Evolutionary conservation across 2,888 invertebrate genomes (phyloP).

Genomic region (Philopedon plagiatum): DNA sequence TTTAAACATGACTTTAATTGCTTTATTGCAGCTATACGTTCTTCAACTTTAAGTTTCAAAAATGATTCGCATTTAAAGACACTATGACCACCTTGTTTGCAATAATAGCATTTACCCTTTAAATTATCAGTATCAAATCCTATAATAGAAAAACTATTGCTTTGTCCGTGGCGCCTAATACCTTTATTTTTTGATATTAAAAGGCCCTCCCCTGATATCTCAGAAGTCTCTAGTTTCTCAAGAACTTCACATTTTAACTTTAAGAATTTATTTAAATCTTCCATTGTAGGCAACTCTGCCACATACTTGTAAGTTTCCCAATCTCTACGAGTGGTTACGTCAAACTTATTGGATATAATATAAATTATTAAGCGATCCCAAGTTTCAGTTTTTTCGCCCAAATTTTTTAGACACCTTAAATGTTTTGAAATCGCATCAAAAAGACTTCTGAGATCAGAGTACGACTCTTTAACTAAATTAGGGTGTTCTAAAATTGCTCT

Average conservation of each 20-base stretch:
- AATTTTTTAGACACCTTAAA: conserved; percentile 39
- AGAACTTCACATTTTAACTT: conserved; percentile 37
- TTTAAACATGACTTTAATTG: conserved; percentile 40
- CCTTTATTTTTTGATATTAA: not conserved
- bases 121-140: not conserved
- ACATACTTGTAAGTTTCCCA: conserved; percentile 33
- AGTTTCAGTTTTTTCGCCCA: conserved; percentile 28
- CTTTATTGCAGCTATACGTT: conserved; percentile 27
- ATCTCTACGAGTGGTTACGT: conserved; percentile 24
- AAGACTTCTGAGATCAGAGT: conserved; percentile 42
- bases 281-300: conserved; percentile 20
- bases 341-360: conserved; percentile 29
- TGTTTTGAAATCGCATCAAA: conserved; percentile 41
- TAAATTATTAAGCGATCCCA: conserved; percentile 44
- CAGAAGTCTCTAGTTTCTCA: conserved; percentile 33
- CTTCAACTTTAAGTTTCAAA: conserved; percentile 15
- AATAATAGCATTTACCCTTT: conserved; percentile 37
- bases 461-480: conserved; percentile 32
- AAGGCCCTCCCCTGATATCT: not conserved
- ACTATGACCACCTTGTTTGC: conserved; percentile 29
- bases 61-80: conserved; percentile 43
- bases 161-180: not conserved
- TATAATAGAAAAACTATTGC: not conserved
- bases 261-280: conserved; percentile 40
- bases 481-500: conserved; percentile 50